phyloP scores from a whole-genome alignment of 2,113 vertebrate species.

The Myrmophylax atrothorax region DNA sequence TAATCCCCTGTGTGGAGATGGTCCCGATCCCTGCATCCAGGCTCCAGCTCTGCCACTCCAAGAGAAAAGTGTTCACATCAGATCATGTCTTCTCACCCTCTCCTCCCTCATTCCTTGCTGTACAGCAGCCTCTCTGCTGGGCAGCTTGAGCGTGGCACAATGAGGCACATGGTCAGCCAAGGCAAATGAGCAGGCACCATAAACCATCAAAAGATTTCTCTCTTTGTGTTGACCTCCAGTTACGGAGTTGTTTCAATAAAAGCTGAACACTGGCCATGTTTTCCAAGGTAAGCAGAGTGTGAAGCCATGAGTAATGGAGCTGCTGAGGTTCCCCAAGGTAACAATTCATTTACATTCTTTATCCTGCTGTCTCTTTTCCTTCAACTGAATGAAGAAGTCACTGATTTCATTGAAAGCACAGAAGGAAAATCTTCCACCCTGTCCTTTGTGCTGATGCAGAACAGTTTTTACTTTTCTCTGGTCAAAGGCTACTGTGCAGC shows the following conservation, averaged over 20 bases:
- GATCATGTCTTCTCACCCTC: rapidly evolving
- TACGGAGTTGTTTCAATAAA: background rate
- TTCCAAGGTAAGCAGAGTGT: background rate
- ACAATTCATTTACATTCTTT: background rate
- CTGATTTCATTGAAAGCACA: background rate
- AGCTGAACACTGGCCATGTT: background rate
- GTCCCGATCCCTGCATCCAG: background rate
- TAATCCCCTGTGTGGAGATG: rapidly evolving
- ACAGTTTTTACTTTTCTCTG: background rate
- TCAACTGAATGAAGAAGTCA: background rate
- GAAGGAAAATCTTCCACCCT: background rate
- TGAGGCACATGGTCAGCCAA: background rate
- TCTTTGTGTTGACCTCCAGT: rapidly evolving
- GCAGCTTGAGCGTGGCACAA: background rate
- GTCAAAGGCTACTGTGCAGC: background rate
- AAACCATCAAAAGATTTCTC: background rate
- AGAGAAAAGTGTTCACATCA: background rate
- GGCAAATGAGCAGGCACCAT: background rate
- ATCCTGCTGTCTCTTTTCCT: background rate
- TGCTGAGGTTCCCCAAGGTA: background rate
- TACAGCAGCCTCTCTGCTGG: background rate
- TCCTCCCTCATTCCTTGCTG: background rate
- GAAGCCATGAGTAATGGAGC: background rate
- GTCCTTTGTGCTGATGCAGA: background rate
- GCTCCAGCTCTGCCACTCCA: rapidly evolving